Conservation (phyloP, 2,888 invertebrate species). For the Meghimatium bilineatum region DNA sequence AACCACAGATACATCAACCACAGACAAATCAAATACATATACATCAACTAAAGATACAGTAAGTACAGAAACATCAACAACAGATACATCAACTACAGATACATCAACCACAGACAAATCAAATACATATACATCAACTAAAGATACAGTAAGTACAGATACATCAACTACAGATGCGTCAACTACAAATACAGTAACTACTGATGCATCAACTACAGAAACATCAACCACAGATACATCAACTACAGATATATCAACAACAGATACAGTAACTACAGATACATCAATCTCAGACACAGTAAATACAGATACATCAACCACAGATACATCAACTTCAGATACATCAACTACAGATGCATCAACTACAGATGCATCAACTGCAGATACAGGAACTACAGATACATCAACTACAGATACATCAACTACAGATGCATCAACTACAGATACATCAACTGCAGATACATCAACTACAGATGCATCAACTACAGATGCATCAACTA, state of each 20-base stretch:
- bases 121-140: not conserved
- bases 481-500: not conserved
- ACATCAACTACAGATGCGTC: not conserved
- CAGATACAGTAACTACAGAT: too few relatives aligned
- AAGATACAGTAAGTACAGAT: not conserved
- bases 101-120: not conserved
- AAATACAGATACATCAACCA: too few relatives aligned
- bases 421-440: not conserved
- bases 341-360: too few relatives aligned
- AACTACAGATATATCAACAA: too few relatives aligned
- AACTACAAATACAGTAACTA: not conserved
- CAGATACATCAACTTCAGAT: too few relatives aligned
- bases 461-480: not conserved
- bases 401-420: not conserved
- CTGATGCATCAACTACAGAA: not conserved
- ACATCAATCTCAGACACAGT: too few relatives aligned
- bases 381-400: not conserved
- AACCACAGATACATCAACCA: not conserved
- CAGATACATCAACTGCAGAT: not conserved
- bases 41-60: not conserved
- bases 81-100: not conserved
- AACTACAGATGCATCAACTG: not conserved
- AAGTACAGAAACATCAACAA: not conserved
- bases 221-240: not conserved
- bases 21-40: too few relatives aligned